Evolutionary conservation across 2,888 invertebrate genomes (phyloP).

Genomic region (Byasa hedistus): DNA sequence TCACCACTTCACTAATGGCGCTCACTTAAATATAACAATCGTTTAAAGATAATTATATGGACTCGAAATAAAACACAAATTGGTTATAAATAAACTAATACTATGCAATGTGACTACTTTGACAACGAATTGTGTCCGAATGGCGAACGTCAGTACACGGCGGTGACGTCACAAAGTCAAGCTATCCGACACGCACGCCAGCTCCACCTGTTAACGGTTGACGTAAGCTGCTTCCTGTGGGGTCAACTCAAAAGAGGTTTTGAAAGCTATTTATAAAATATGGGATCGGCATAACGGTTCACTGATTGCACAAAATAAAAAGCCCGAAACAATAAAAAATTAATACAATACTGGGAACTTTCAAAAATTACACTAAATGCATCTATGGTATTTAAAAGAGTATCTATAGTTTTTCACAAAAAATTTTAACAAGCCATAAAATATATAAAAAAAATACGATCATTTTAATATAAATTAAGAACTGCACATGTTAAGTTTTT

Average conservation of each 20-base stretch:
- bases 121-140: constrained; percentile 59
- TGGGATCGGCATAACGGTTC: constrained; percentile 67
- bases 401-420: background rate
- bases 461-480: too few species aligned
- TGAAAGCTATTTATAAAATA: constrained; percentile 61
- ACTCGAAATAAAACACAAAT: constrained; percentile 39
- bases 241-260: constrained; percentile 50
- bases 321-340: constrained; percentile 55
- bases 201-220: constrained; percentile 69
- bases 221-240: constrained; percentile 61
- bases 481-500: too few species aligned
- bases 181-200: constrained; percentile 49
- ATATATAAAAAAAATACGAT: too few species aligned
- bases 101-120: constrained; percentile 53
- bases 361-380: background rate
- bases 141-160: constrained; percentile 58
- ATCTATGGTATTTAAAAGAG: background rate
- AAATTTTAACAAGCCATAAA: too few species aligned
- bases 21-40: constrained; percentile 41
- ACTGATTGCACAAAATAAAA: constrained; percentile 59
- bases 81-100: constrained; percentile 44
- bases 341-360: constrained; percentile 20
- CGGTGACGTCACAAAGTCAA: constrained; percentile 45
- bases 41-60: constrained; percentile 39
- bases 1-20: constrained; percentile 54